phyloP scores from a whole-genome alignment of 2,888 invertebrate genomes.

The Bruchidius siliquastri region DNA sequence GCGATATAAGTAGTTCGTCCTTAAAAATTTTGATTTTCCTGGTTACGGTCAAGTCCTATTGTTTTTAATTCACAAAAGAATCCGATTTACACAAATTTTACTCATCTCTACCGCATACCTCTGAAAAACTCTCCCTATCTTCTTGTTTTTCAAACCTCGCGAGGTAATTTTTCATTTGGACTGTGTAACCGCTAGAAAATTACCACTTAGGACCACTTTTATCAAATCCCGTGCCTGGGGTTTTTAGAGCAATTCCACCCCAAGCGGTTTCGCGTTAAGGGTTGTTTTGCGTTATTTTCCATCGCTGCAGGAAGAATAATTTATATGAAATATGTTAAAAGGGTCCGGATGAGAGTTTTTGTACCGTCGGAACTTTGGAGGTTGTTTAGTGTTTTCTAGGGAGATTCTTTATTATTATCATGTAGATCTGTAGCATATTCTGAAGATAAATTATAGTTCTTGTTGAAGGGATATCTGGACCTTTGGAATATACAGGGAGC shows the following conservation, averaged over 20 bases:
- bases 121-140: constrained; percentile 11
- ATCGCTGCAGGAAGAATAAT: constrained; percentile 26
- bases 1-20: too few species aligned
- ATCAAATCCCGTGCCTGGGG: constrained; percentile 33
- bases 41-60: too few species aligned
- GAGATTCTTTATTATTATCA: background rate
- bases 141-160: constrained; percentile 25
- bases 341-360: constrained; percentile 18
- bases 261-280: constrained; percentile 20
- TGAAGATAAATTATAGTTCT: background rate
- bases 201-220: constrained; percentile 42
- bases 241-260: constrained; percentile 21
- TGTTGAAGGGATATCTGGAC: background rate
- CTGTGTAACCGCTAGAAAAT: constrained; percentile 41
- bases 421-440: background rate
- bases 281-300: constrained; percentile 17
- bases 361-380: background rate
- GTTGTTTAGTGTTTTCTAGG: constrained; percentile 16
- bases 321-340: constrained; percentile 37
- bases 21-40: too few species aligned
- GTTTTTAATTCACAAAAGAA: too few species aligned
- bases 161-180: constrained; percentile 39
- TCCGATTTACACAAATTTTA: background rate
- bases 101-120: background rate
- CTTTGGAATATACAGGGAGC: too few species aligned